These are phyloP conservation scores for Pentalonia nigronervosa DNA, from an alignment of 1,140 invertebrate genomes.

Conservation along the genomic window DNA sequence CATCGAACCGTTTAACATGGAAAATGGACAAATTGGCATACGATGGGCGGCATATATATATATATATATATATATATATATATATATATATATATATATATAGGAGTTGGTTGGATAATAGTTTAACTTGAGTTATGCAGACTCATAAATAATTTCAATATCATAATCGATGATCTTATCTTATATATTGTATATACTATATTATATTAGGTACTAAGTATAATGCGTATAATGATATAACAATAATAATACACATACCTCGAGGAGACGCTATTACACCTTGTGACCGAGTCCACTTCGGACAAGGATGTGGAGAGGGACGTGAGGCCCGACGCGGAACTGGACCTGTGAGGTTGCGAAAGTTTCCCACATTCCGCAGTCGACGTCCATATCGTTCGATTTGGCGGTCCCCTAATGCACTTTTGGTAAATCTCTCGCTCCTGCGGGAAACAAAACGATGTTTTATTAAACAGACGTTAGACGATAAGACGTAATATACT, in stretches of 20 bases:
- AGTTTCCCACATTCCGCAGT: conserved; percentile 69
- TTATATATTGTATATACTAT: neutral
- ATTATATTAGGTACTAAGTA: too few relatives aligned
- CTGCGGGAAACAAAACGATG: conserved; percentile 63
- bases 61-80: neutral
- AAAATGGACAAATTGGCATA: neutral
- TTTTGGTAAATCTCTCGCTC: conserved; percentile 75
- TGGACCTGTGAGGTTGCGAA: conserved; percentile 72
- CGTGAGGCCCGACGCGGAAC: conserved; percentile 63
- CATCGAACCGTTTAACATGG: neutral
- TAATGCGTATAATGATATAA: neutral
- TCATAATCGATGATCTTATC: neutral
- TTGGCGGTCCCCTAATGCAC: conserved; percentile 75
- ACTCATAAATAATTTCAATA: neutral
- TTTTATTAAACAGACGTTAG: neutral
- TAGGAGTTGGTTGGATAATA: neutral
- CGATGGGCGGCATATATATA: neutral
- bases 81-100: neutral
- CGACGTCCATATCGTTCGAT: conserved; percentile 69
- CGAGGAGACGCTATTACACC: conserved; percentile 60
- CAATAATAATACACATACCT: conserved; percentile 54
- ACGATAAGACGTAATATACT: neutral
- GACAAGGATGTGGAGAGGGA: conserved; percentile 29
- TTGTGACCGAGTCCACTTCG: conserved; percentile 53
- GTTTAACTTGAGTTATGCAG: neutral